Evolutionary conservation across 2,797 vertebrate species (phyloP), one percentile per base, ranked within the genome.

Genomic region (Sciurus carolinensis): DNA sequence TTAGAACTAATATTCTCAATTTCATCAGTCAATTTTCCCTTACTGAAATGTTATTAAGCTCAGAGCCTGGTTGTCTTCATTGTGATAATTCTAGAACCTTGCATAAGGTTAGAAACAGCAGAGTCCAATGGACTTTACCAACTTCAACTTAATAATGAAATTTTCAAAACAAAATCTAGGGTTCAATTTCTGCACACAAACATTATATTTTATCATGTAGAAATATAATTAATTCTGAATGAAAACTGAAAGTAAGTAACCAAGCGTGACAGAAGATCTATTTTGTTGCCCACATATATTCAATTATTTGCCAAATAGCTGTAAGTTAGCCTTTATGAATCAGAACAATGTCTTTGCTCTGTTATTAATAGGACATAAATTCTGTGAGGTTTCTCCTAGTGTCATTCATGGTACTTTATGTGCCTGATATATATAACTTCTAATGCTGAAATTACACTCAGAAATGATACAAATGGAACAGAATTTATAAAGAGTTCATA

Each of bases 201-300:
- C 10, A 22, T 36, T 42, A 69, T 62, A 76, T 94, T 73, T 89
- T 54, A 92, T 47, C 50, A 83, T 30, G 8, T n/a, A 69, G 11
- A 7, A 84, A 88, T 66, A 88, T 72, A 50, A 91, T 62, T 69
- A 91, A 84, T 76, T 89, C 30, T 44, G n/a, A 91, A 64, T 81
- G 26, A 30, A 89, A 84, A 75, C 17, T 24, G 22, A 89, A 91
- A 89, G 8, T 22, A 83, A 84, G 4, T 87, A 83, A 83, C 9
- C 28, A 39, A 90, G n/a, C 95, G 9, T 36, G 66, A 62, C 33
- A 85, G n/a, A 33, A 24, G 6, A 82, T 81, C 11, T 67, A 20
- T 36, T 52, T 6, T 64, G 20, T 7, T 90, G 24, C 50, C 42
- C 2, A 75, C 30, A 73, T 7, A 13, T n/a, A 71, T 22, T 84